Evolutionary conservation across 2,888 invertebrate species (phyloP).

Genomic region (Rugalucina vietnamica): DNA sequence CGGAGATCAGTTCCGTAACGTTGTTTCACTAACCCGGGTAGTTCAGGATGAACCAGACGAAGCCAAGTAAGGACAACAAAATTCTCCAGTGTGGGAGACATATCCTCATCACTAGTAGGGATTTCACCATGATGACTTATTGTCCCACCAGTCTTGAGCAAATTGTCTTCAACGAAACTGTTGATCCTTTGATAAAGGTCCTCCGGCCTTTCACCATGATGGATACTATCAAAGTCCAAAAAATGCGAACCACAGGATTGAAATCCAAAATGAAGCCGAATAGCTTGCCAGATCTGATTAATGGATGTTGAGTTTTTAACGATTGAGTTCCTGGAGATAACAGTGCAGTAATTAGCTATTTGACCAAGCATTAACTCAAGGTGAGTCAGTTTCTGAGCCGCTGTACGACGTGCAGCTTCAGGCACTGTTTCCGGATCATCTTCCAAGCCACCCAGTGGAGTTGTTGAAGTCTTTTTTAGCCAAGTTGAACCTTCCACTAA

Average conservation of each 20-base stretch:
- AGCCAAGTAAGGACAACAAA: constrained; percentile 53
- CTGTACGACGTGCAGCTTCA: constrained; percentile 25
- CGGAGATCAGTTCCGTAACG: constrained; percentile 58
- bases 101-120: constrained; percentile 42
- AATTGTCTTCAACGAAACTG: constrained; percentile 62
- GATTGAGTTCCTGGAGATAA: constrained; percentile 47
- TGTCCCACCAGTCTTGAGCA: constrained; percentile 24
- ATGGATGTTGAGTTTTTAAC: constrained; percentile 53
- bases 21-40: constrained; percentile 60
- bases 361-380: constrained; percentile 58
- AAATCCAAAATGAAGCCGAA: constrained; percentile 53
- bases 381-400: constrained; percentile 38
- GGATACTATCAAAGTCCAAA: constrained; percentile 44
- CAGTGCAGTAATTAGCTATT: constrained; percentile 56
- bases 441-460: constrained; percentile 31
- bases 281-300: constrained; percentile 47
- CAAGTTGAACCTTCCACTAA: constrained; percentile 45
- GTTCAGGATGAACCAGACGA: constrained; percentile 44
- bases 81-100: constrained; percentile 57
- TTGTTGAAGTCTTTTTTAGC: constrained; percentile 43
- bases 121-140: constrained; percentile 58
- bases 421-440: constrained; percentile 44
- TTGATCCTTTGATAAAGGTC: constrained; percentile 56
- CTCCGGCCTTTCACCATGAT: constrained; percentile 56
- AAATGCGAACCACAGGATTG: constrained; percentile 57